These are phyloP conservation scores for Drosophila mayaguana DNA, from an alignment of 2,888 invertebrate species.

Conservation along the genomic window DNA sequence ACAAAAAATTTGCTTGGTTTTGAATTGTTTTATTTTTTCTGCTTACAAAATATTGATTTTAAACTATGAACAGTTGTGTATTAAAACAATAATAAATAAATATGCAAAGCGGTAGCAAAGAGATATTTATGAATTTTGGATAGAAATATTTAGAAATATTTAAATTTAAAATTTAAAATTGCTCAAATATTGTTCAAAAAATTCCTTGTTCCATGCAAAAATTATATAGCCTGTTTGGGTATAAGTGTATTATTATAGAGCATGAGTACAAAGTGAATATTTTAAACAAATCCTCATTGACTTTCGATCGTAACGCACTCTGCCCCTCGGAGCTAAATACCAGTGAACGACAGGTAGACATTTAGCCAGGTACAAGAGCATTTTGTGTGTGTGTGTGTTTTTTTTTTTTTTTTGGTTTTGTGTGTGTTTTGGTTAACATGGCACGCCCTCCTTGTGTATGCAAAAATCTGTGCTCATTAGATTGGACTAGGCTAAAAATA, in stretches of 20 bases:
- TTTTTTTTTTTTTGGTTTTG: neutral
- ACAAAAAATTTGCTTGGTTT: slow-evolving; percentile 8
- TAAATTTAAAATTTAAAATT: neutral
- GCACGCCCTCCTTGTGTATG: slow-evolving; percentile 55
- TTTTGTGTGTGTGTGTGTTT: neutral
- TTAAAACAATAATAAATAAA: neutral
- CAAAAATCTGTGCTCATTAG: slow-evolving; percentile 58
- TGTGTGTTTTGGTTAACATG: slow-evolving; percentile 14
- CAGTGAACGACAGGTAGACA: slow-evolving; percentile 19
- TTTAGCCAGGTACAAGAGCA: slow-evolving; percentile 19
- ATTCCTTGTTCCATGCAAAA: neutral
- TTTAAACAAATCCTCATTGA: neutral
- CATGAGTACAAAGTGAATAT: neutral
- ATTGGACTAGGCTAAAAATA: slow-evolving; percentile 63
- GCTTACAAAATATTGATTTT: slow-evolving; percentile 46
- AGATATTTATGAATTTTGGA: too few relatives aligned
- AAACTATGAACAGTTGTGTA: slow-evolving; percentile 30
- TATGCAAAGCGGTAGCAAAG: neutral
- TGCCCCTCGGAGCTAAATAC: slow-evolving; percentile 11
- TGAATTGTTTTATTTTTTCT: neutral
- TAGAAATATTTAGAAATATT: too few relatives aligned
- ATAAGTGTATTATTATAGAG: neutral
- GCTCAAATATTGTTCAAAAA: neutral
- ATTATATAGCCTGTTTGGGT: neutral
- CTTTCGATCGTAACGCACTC: neutral